These are phyloP conservation scores for Mercenaria mercenaria DNA, from an alignment of 1,140 invertebrate genomes.

Conservation along the genomic window DNA sequence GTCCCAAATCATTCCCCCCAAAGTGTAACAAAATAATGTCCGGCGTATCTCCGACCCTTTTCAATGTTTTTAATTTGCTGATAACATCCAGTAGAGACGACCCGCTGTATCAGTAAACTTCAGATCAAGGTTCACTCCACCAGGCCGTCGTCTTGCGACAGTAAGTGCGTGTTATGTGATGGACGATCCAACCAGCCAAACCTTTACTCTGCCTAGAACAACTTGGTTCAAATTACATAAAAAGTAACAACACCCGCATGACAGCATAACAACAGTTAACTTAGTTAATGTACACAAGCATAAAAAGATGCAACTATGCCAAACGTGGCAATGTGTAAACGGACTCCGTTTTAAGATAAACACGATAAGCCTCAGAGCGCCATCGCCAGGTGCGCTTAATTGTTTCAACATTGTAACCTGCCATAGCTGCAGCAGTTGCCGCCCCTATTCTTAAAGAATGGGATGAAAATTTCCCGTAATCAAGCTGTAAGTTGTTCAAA, in stretches of 20 bases:
- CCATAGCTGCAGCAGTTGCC: no score
- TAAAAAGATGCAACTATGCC: background rate
- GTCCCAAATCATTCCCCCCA: background rate
- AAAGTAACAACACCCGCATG: background rate
- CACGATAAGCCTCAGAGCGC: constrained; percentile 11
- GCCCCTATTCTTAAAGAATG: no score
- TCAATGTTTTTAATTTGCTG: background rate
- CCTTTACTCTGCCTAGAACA: background rate
- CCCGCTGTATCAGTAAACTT: background rate
- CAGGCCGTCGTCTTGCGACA: background rate
- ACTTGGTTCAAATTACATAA: background rate
- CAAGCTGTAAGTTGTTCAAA: no score
- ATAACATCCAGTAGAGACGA: background rate
- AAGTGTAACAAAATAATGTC: background rate
- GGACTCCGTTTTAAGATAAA: no score
- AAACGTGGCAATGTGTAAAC: no score
- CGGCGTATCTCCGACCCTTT: background rate
- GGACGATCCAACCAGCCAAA: background rate
- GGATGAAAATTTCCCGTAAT: no score
- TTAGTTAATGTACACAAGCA: background rate
- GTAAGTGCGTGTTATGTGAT: background rate
- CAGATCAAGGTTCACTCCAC: background rate
- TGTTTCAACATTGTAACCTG: no score
- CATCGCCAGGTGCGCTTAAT: constrained; percentile 40
- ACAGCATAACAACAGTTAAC: no score